Evolutionary conservation across 35 echinoderm and acorn worm species (phyloP), one percentile per base, ranked within the genome.

Genomic region (Lytechinus variegatus): DNA sequence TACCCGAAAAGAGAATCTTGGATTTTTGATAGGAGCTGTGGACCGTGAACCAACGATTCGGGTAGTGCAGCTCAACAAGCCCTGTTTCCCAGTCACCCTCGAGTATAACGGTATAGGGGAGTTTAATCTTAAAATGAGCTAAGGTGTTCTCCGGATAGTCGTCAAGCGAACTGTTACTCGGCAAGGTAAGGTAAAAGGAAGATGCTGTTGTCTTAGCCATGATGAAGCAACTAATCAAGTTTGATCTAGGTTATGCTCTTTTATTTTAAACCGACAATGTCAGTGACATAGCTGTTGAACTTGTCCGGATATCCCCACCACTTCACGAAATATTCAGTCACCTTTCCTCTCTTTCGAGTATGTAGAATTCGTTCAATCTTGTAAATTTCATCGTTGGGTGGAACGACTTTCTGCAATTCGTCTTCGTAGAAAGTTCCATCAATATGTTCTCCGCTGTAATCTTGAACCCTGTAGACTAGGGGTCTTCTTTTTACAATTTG

Each of bases 91-190:
- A 96, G 44, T 96, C 54, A 21, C 96, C 96, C 9, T 95, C 54
- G 27, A 96, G 91, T 14, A n/a, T 16, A 3, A 97, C 33, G 55
- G 96, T 89, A 28, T 95, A 53, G 9, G 91, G 54, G 87, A 97
- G 86, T 89, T 95, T 87, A 9, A 96, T 54, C 24, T 61, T 54
- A 27, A 87, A 97, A 21, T 96, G 56, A 3, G 91, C 94, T 6
- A 96, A 54, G 10, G 97, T 97, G 33, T 97, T 97, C 91, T 96
- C 95, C 19, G 95, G 97, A 88, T 94, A 88, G 27, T 52, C 57
- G 24, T 89, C 91, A 92, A 95, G 88, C 7, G 95, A 28, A 88
- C 87, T 88, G 44, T 88, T 88, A 27, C 27, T 28, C 87, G 87
- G 87, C 5, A 88, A 27, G 9, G 87, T 88, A 21, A 88, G 9